These are phyloP conservation scores for Torymus aiolomorphi DNA, from an alignment of 2,888 invertebrate species.

Conservation along the genomic window DNA sequence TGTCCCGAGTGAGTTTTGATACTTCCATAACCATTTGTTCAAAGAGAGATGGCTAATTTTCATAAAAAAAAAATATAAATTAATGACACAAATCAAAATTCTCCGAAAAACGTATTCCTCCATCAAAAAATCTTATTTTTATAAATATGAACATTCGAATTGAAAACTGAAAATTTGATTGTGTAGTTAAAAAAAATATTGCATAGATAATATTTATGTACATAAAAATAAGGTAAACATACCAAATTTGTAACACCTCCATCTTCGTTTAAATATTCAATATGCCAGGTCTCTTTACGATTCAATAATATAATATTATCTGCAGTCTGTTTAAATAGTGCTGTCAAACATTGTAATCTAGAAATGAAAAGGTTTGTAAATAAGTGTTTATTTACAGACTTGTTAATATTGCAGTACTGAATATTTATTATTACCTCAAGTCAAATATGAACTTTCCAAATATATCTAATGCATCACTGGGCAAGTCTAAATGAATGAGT, in stretches of 20 bases:
- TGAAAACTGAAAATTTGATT: slow-evolving; percentile 15
- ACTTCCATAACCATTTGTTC: slow-evolving; percentile 85
- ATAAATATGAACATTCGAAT: slow-evolving; percentile 4
- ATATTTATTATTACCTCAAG: slow-evolving; percentile 78
- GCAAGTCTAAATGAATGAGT: slow-evolving; percentile 89
- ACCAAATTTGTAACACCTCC: slow-evolving; percentile 91
- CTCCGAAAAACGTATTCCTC: too few relatives aligned
- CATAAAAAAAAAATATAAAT: slow-evolving; percentile 24
- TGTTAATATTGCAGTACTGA: background rate
- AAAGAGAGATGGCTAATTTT: slow-evolving; percentile 81
- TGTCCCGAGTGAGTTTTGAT: slow-evolving; percentile 82
- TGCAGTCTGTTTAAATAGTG: slow-evolving; percentile 89
- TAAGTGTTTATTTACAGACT: too few relatives aligned
- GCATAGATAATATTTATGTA: slow-evolving; percentile 12
- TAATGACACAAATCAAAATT: background rate
- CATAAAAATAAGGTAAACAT: slow-evolving; percentile 65
- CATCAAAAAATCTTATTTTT: too few relatives aligned
- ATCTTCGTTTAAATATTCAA: slow-evolving; percentile 88
- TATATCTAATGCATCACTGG: slow-evolving; percentile 90
- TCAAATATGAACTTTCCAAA: slow-evolving; percentile 91
- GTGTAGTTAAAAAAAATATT: slow-evolving; percentile 13
- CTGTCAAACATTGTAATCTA: slow-evolving; percentile 87
- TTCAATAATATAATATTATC: slow-evolving; percentile 85
- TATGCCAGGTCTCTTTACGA: slow-evolving; percentile 89
- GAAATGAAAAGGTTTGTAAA: too few relatives aligned